A percentile compares a stretch with the other conserved stretches of the same genome.
Evolutionary conservation across 2,113 vertebrate species (phyloP).

Genomic region (Gorilla gorilla): DNA sequence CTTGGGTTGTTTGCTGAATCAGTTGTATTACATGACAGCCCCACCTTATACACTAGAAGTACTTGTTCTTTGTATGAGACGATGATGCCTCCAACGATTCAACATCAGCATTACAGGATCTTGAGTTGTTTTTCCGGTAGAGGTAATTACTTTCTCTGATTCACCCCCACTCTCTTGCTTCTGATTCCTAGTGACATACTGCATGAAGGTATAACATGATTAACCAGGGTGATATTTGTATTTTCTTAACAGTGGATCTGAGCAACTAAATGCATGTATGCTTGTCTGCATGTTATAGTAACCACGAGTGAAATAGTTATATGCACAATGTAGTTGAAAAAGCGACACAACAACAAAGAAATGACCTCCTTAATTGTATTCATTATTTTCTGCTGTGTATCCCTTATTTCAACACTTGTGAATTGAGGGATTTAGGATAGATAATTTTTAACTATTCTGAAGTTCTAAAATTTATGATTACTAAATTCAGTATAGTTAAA

Average conservation of each 20-base stretch:
- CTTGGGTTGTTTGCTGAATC: not conserved
- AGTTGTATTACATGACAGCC: not conserved
- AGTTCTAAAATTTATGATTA: not conserved
- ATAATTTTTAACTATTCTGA: not conserved
- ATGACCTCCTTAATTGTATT: not conserved
- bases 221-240: not conserved
- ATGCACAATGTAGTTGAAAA: not conserved
- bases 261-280: not conserved
- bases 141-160: conserved; percentile 59
- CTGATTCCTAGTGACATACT: not conserved
- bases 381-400: not conserved
- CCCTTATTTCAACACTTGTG: not conserved
- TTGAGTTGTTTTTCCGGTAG: conserved; percentile 46
- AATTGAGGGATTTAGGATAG: not conserved
- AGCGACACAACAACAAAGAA: not conserved
- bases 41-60: not conserved
- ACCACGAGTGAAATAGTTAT: not conserved
- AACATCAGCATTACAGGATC: not conserved
- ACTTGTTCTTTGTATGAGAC: conserved; percentile 15
- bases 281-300: not conserved
- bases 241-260: not conserved
- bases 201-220: not conserved
- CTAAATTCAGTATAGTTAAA: not conserved
- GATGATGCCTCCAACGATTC: not conserved
- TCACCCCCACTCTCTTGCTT: not conserved